Conservation (phyloP, 2,797 vertebrate species). For the Triplophysa yarkandensis region DNA sequence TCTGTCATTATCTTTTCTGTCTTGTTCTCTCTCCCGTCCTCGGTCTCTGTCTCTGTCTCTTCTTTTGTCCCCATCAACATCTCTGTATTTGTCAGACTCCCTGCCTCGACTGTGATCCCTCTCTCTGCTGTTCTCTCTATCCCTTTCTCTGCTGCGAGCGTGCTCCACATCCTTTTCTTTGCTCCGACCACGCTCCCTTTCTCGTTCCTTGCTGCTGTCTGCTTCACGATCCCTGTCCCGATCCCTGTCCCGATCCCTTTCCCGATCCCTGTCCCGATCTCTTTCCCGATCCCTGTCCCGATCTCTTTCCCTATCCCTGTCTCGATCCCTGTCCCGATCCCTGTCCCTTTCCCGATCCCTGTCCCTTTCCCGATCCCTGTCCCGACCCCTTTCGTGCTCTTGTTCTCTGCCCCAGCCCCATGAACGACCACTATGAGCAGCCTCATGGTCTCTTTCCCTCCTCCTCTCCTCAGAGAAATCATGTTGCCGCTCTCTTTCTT, state of each 20-base stretch:
- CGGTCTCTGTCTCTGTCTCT: conserved; percentile 56
- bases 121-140: conserved; percentile 60
- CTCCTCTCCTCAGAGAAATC: conserved; percentile 84
- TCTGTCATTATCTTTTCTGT: conserved; percentile 60
- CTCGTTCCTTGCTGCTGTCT: conserved; percentile 48
- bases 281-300: conserved; percentile 81
- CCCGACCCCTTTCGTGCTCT: conserved; percentile 71
- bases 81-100: conserved; percentile 34
- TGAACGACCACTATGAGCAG: conserved; percentile 68
- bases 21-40: conserved; percentile 48
- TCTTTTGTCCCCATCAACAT: conserved; percentile 61
- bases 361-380: conserved; percentile 55
- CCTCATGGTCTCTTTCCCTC: conserved; percentile 86
- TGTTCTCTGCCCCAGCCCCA: conserved; percentile 88
- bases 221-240: conserved; percentile 53
- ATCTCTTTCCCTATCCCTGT: conserved; percentile 52
- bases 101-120: conserved; percentile 51
- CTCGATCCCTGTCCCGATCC: conserved; percentile 54
- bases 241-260: conserved; percentile 45
- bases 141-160: conserved; percentile 60
- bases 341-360: conserved; percentile 29
- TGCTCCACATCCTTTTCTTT: conserved; percentile 48
- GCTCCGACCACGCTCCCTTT: conserved; percentile 56
- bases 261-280: conserved; percentile 71
- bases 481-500: conserved; percentile 80